phyloP scores from a whole-genome alignment of 2,888 invertebrate genomes.

The Conomelus anceps region DNA sequence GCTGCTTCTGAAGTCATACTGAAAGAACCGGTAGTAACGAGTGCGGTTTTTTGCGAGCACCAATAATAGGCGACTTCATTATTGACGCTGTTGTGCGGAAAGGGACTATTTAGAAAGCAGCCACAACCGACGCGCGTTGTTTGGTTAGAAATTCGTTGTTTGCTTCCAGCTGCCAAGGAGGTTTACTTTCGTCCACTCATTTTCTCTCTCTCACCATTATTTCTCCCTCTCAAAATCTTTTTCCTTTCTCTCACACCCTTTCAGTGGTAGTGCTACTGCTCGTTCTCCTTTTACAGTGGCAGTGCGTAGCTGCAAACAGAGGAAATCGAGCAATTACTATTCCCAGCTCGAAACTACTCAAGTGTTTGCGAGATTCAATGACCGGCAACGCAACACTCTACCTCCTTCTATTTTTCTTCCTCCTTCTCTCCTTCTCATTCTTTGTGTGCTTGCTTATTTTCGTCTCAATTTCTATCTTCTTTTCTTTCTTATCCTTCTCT shows the following conservation, averaged over 20 bases:
- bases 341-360: not conserved
- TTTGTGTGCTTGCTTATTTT: no score
- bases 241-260: conserved; percentile 5
- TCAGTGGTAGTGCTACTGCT: not conserved
- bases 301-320: not conserved
- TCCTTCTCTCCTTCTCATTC: not conserved
- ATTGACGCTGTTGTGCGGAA: not conserved
- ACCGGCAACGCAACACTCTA: not conserved
- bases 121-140: not conserved
- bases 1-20: not conserved
- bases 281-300: not conserved
- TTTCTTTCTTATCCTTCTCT: not conserved
- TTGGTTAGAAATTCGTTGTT: not conserved
- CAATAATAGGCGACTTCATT: not conserved
- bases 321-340: not conserved
- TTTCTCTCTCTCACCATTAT: no score
- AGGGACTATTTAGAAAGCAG: not conserved
- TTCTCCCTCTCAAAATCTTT: conserved; percentile 5
- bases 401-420: not conserved
- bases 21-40: not conserved
- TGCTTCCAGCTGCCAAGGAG: not conserved
- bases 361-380: not conserved
- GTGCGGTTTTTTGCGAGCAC: not conserved
- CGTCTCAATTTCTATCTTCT: not conserved
- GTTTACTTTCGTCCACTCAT: not conserved